Evolutionary conservation across 2,113 vertebrate genomes (phyloP).

Genomic region (Megaceryle maxima): DNA sequence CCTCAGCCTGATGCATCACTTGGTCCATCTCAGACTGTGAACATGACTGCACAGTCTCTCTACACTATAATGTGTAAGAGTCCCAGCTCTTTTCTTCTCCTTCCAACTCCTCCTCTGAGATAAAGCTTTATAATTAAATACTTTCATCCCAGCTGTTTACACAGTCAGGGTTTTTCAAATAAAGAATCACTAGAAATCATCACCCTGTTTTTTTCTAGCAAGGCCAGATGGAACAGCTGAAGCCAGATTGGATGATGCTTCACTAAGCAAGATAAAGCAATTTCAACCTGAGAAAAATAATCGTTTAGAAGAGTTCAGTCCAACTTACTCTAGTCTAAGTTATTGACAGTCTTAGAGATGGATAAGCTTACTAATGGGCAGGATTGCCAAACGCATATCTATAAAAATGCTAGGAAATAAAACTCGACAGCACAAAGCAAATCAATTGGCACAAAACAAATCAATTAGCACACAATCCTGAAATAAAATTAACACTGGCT

Average conservation of each 20-base stretch:
- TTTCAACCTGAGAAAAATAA: neutral
- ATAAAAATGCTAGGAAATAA: neutral
- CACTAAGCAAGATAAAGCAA: neutral
- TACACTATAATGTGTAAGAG: neutral
- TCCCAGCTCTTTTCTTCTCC: neutral
- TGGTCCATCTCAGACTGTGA: neutral
- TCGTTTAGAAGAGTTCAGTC: neutral
- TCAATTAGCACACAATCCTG: neutral
- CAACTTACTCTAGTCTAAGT: neutral
- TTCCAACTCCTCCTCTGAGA: neutral
- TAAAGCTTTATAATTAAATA: neutral
- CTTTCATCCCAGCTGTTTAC: neutral
- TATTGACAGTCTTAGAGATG: neutral
- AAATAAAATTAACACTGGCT: conserved; percentile 4
- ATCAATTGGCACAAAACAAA: neutral
- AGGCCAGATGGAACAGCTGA: neutral
- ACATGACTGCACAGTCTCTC: neutral
- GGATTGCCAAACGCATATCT: neutral
- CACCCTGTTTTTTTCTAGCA: neutral
- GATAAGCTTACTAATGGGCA: neutral
- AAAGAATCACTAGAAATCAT: neutral
- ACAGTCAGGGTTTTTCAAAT: neutral
- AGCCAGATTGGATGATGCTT: neutral
- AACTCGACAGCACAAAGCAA: neutral
- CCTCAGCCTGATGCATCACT: neutral